Conservation (phyloP, 92 coral and sea anemone genomes). For the Actinernus sp. region DNA sequence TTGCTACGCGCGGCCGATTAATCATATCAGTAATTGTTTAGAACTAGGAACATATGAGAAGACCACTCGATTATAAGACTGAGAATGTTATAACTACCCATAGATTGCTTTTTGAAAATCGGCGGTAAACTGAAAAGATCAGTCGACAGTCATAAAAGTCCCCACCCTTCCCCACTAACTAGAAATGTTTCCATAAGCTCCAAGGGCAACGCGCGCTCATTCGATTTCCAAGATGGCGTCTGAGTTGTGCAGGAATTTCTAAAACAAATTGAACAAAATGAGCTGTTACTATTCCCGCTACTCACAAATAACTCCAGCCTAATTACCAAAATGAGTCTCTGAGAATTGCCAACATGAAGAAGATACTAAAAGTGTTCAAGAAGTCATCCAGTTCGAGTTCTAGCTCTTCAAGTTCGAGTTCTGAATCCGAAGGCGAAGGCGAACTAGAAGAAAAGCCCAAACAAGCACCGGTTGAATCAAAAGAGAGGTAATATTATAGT, state of each 20-base stretch:
- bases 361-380: conserved; percentile 41
- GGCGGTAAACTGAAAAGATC: too few species aligned
- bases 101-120: too few species aligned
- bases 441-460: neutral
- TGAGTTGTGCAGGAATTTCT: conserved; percentile 49
- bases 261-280: conserved; percentile 29
- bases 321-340: neutral
- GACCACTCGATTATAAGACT: too few species aligned
- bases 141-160: too few species aligned
- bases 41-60: too few species aligned
- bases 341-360: conserved; percentile 2
- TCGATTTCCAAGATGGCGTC: conserved; percentile 89
- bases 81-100: too few species aligned
- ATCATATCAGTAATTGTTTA: too few species aligned
- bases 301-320: neutral
- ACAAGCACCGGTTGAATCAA: conserved; percentile 4
- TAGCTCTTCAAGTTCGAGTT: conserved; percentile 59
- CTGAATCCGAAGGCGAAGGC: conserved; percentile 31
- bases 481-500: conserved; percentile 14
- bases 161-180: conserved; percentile 27
- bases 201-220: conserved; percentile 77
- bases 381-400: conserved; percentile 82
- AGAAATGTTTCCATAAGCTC: conserved; percentile 24
- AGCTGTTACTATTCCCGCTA: neutral
- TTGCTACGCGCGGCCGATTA: too few species aligned